Conservation (phyloP, 2,113 vertebrate species). For the Pterocles orientalis region DNA sequence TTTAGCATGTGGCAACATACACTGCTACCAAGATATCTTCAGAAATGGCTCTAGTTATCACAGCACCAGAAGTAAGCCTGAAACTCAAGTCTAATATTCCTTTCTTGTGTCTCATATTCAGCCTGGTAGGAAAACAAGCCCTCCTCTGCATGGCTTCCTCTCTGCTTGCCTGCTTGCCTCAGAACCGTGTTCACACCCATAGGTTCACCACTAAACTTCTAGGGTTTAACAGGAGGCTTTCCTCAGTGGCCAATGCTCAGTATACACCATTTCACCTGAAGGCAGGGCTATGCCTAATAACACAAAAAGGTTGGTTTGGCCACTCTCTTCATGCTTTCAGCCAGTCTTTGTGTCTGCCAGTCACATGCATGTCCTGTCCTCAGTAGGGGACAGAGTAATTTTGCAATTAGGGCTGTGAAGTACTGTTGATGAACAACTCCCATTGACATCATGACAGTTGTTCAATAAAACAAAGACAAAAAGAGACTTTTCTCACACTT, state of each 20-base stretch:
- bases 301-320: not conserved
- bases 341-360: not conserved
- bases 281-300: not conserved
- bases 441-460: not conserved
- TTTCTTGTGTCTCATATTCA: not conserved
- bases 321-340: not conserved
- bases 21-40: not conserved
- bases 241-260: not conserved
- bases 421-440: not conserved
- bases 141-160: not conserved
- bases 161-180: not conserved
- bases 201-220: not conserved
- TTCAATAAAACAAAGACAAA: conserved; percentile 31
- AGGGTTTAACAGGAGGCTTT: not conserved
- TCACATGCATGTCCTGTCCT: not conserved
- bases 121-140: not conserved
- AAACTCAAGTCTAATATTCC: not conserved
- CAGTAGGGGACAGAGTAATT: not conserved
- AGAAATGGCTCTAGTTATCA: not conserved
- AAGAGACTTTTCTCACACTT: conserved; percentile 5
- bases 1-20: not conserved
- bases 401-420: not conserved
- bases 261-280: not conserved
- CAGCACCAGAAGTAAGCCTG: not conserved
- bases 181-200: not conserved